These are phyloP conservation scores for Phaethon lepturus DNA, from an alignment of 2,113 vertebrate genomes.

Conservation along the genomic window DNA sequence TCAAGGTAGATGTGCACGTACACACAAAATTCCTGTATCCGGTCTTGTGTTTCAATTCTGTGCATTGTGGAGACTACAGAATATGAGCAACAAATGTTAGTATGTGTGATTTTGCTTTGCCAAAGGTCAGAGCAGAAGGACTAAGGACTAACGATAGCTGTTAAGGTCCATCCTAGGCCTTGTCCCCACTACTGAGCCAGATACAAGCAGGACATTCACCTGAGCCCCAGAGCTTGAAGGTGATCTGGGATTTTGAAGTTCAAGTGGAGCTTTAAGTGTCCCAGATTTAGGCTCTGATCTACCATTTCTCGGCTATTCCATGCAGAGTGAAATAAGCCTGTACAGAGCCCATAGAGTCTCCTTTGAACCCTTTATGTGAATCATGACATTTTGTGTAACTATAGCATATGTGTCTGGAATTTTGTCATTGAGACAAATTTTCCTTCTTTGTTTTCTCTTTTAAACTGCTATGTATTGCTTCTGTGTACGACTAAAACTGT, in stretches of 20 bases:
- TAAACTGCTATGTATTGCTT: background rate
- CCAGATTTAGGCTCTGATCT: background rate
- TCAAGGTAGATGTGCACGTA: rapidly evolving
- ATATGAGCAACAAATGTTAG: background rate
- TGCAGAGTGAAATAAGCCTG: background rate
- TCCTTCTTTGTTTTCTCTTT: background rate
- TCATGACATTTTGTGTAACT: background rate
- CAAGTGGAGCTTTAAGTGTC: background rate
- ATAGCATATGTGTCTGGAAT: background rate
- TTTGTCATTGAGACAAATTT: background rate
- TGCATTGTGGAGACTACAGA: rapidly evolving
- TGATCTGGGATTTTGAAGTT: rapidly evolving
- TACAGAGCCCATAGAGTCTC: background rate
- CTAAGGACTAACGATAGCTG: background rate
- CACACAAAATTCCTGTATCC: background rate
- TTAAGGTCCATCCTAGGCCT: background rate
- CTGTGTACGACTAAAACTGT: background rate
- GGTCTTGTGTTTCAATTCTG: background rate
- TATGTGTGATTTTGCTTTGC: background rate
- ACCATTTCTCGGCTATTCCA: background rate
- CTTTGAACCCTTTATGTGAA: background rate
- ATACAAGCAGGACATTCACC: background rate
- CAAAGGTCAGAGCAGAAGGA: background rate
- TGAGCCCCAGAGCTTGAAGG: background rate
- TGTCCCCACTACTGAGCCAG: background rate